These are phyloP conservation scores for Pentalonia nigronervosa DNA, from an alignment of 1,140 invertebrate species.

Conservation along the genomic window DNA sequence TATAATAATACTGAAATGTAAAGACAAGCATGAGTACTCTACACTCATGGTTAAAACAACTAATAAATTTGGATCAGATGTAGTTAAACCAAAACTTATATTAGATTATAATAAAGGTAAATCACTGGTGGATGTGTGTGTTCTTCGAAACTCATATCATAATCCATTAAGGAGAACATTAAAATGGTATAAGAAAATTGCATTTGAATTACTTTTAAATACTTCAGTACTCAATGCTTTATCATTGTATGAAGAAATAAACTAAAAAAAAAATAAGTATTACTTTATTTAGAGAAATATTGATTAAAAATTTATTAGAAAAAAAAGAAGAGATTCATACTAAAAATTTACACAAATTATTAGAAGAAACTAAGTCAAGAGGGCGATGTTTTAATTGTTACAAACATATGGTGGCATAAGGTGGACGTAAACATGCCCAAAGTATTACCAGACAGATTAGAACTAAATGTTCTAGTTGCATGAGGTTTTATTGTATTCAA, in stretches of 20 bases:
- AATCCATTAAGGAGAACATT: background rate
- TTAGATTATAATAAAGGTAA: background rate
- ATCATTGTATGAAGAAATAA: background rate
- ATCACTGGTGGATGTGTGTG: background rate
- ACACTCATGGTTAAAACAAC: background rate
- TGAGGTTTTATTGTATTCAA: background rate
- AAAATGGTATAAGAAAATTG: background rate
- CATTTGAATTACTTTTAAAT: background rate
- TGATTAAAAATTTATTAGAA: background rate
- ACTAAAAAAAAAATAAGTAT: background rate
- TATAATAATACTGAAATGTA: too few species aligned
- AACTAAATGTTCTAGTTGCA: background rate
- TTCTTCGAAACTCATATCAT: background rate
- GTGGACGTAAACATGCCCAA: background rate
- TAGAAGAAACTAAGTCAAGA: background rate
- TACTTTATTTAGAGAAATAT: background rate
- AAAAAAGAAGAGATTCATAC: background rate
- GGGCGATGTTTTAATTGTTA: background rate
- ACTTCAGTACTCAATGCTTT: background rate
- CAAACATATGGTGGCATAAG: background rate
- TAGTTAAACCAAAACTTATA: background rate
- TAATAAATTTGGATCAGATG: background rate
- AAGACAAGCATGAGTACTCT: too few species aligned
- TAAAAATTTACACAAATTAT: background rate
- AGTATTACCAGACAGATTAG: background rate